phyloP scores from a whole-genome alignment of 2,888 invertebrate genomes.

The Leptinotarsa peninsularis region DNA sequence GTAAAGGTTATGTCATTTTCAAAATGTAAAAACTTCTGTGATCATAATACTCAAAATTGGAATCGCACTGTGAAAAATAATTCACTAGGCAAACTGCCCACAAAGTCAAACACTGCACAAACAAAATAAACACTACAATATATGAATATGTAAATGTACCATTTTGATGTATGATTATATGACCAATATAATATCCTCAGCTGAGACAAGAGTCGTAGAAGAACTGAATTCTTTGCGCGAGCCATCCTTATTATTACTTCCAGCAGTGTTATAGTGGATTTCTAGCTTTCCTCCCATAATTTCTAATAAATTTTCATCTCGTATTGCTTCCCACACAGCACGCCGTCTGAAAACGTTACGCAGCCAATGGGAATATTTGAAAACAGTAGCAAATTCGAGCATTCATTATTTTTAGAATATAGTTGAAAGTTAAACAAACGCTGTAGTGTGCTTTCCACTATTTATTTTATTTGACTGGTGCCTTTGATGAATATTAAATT shows the following conservation, averaged over 20 bases:
- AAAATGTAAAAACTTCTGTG: neutral
- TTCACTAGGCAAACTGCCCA: neutral
- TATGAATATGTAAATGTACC: conserved; percentile 32
- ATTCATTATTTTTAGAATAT: conserved; percentile 56
- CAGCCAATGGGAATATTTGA: conserved; percentile 49
- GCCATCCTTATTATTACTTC: conserved; percentile 52
- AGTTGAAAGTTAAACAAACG: conserved; percentile 46
- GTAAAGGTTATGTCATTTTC: neutral
- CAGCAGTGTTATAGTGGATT: conserved; percentile 61
- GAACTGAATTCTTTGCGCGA: conserved; percentile 42
- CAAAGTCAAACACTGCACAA: conserved; percentile 13
- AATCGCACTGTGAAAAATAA: conserved; percentile 11
- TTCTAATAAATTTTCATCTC: conserved; percentile 56
- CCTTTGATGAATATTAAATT: neutral
- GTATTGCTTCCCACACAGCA: conserved; percentile 52
- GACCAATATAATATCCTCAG: conserved; percentile 22
- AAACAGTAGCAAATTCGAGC: conserved; percentile 56
- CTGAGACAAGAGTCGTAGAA: conserved; percentile 39
- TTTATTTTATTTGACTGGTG: conserved; percentile 36
- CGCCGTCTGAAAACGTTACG: conserved; percentile 39
- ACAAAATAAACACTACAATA: neutral
- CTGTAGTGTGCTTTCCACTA: conserved; percentile 37
- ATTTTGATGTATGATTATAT: conserved; percentile 32
- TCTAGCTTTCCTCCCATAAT: conserved; percentile 57
- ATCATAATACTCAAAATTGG: neutral